Conservation (phyloP, 2,888 invertebrate species). For the Lasioglossum leucozonium region DNA sequence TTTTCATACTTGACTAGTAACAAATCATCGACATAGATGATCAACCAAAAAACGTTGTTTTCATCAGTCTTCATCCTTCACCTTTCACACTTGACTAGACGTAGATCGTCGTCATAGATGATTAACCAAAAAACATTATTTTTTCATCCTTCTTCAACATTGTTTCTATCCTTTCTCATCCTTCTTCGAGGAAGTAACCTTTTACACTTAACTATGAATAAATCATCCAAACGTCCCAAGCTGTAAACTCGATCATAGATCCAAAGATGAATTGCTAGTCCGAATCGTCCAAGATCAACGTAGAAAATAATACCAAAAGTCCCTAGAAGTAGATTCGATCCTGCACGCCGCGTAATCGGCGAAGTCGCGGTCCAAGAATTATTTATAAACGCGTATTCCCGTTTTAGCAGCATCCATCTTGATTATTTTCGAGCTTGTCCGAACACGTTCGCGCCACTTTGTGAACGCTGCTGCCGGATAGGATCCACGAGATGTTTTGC, state of each 20-base stretch:
- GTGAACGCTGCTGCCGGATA: not conserved
- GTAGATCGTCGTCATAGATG: not conserved
- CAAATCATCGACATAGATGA: no score
- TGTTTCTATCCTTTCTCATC: no score
- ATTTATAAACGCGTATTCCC: constrained; percentile 50
- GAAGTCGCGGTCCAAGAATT: constrained; percentile 45
- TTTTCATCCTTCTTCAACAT: not conserved
- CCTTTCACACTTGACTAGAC: not conserved
- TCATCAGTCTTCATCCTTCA: not conserved
- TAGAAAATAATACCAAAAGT: not conserved
- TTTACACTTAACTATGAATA: no score
- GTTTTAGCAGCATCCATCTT: constrained; percentile 41
- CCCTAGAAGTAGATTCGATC: constrained; percentile 15
- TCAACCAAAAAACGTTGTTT: not conserved
- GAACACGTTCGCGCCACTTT: not conserved
- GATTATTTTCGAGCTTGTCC: constrained; percentile 41
- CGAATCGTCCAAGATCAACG: not conserved
- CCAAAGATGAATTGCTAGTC: not conserved
- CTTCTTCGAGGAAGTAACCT: no score
- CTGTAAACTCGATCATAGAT: no score
- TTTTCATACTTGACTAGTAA: no score
- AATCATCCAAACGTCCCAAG: no score
- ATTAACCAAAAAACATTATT: not conserved
- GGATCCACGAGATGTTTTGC: not conserved
- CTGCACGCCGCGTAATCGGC: constrained; percentile 26